Percentiles rank a stretch among this genome's conserved stretches.
These are phyloP conservation scores for Aphodius sticticus DNA, from an alignment of 2,888 invertebrate genomes.

Conservation along the genomic window DNA sequence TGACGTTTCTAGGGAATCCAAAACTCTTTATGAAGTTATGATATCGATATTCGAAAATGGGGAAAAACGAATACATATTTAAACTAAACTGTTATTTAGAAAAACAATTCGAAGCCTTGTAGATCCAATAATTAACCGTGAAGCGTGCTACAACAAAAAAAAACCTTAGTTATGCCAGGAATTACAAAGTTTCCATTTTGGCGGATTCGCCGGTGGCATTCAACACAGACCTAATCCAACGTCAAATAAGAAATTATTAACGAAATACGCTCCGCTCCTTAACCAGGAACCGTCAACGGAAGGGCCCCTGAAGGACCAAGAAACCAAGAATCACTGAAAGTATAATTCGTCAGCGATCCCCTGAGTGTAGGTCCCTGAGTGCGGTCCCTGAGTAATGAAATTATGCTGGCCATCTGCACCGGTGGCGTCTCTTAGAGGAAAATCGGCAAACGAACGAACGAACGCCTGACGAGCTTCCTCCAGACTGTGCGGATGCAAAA, in stretches of 20 bases:
- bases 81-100: too few relatives aligned
- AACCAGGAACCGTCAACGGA: neutral
- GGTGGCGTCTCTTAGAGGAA: neutral
- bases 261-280: neutral
- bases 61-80: too few relatives aligned
- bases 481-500: neutral
- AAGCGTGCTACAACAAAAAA: too few relatives aligned
- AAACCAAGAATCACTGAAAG: neutral
- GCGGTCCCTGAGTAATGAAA: slow-evolving; percentile 4
- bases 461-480: neutral
- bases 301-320: neutral
- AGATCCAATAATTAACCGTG: too few relatives aligned
- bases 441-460: neutral
- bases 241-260: neutral
- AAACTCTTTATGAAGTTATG: too few relatives aligned
- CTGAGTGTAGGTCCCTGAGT: neutral
- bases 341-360: neutral
- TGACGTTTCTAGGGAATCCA: too few relatives aligned
- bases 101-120: too few relatives aligned
- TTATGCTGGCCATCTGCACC: neutral
- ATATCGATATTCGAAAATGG: too few relatives aligned
- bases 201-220: too few relatives aligned
- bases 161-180: too few relatives aligned
- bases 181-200: too few relatives aligned
- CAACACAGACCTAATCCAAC: too few relatives aligned